A percentile compares a stretch with the other conserved stretches of the same genome.
Evolutionary conservation across 2,113 vertebrate species (phyloP).

Genomic region (Zapus hudsonius): DNA sequence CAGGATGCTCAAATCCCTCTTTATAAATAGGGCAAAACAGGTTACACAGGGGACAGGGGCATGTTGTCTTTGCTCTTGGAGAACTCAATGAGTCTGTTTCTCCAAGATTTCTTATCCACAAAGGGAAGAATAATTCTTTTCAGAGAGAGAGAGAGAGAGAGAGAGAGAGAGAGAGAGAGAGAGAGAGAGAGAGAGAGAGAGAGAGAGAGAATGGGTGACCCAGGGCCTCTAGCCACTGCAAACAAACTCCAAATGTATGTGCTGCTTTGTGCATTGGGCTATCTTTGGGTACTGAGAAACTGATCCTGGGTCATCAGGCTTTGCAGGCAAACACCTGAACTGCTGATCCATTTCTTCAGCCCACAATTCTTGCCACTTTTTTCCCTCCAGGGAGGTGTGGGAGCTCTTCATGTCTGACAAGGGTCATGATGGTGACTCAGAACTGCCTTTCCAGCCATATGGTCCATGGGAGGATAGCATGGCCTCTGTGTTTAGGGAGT

Average conservation of each 20-base stretch:
- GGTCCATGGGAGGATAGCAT: neutral
- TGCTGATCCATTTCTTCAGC: too few relatives aligned
- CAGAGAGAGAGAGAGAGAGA: too few relatives aligned
- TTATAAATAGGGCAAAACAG: neutral
- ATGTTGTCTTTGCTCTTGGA: neutral
- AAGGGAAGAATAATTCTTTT: neutral
- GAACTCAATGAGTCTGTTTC: neutral
- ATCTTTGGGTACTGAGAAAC: too few relatives aligned
- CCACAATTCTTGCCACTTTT: neutral
- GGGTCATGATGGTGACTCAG: neutral
- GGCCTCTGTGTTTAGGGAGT: neutral
- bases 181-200: too few relatives aligned
- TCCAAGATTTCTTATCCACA: neutral
- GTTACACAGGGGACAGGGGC: neutral
- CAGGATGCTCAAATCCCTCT: neutral
- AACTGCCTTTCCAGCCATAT: neutral
- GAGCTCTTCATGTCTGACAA: neutral
- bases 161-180: too few relatives aligned
- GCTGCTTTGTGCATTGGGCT: too few relatives aligned
- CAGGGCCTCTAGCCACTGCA: too few relatives aligned
- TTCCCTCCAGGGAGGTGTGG: neutral
- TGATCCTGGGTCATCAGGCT: too few relatives aligned
- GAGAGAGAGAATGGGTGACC: too few relatives aligned
- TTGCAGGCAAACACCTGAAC: too few relatives aligned
- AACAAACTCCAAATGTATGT: too few relatives aligned